A percentile compares a stretch with the other conserved stretches of the same genome.
phyloP scores from a whole-genome alignment of 2,797 vertebrate species.

The Sternarchorhynchus goeldii region DNA sequence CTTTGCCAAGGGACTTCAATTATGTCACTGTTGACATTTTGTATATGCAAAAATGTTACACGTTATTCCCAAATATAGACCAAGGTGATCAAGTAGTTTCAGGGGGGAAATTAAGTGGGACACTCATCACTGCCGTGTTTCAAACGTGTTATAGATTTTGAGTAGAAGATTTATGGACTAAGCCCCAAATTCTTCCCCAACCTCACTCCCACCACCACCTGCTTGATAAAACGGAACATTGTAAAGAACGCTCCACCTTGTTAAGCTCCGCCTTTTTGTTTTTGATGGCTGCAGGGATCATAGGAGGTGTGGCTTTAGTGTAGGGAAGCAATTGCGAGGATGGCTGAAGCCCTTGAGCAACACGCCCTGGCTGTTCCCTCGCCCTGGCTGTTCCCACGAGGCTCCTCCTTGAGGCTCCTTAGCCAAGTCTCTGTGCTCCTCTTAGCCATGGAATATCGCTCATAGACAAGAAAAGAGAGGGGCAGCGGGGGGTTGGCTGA shows the following conservation, averaged over 20 bases:
- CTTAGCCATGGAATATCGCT: conserved; percentile 31
- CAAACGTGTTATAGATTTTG: too few species aligned
- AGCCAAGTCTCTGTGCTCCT: conserved; percentile 12
- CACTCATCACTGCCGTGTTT: too few species aligned
- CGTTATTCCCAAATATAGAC: conserved; percentile 15
- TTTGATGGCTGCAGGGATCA: conserved; percentile 13
- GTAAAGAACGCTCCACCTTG: conserved; percentile 5
- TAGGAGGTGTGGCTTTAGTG: conserved; percentile 32
- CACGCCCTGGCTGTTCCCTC: too few species aligned
- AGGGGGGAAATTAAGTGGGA: neutral
- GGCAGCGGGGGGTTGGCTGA: neutral
- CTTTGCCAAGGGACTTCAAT: neutral
- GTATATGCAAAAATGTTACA: conserved; percentile 11
- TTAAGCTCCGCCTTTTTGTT: conserved; percentile 18
- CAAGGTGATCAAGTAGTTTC: neutral
- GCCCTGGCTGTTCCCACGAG: conserved; percentile 23
- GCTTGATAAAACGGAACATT: too few species aligned
- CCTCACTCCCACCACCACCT: too few species aligned
- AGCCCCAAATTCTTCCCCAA: too few species aligned
- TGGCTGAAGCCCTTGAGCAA: conserved; percentile 12
- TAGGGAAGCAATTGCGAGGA: conserved; percentile 39
- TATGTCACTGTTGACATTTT: neutral
- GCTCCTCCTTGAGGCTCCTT: conserved; percentile 51
- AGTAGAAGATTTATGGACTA: too few species aligned
- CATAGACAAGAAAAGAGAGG: conserved; percentile 35